Evolutionary conservation across 2,113 vertebrate species (phyloP), one percentile per base, ranked within the genome.

Genomic region (Danionella cerebrum): DNA sequence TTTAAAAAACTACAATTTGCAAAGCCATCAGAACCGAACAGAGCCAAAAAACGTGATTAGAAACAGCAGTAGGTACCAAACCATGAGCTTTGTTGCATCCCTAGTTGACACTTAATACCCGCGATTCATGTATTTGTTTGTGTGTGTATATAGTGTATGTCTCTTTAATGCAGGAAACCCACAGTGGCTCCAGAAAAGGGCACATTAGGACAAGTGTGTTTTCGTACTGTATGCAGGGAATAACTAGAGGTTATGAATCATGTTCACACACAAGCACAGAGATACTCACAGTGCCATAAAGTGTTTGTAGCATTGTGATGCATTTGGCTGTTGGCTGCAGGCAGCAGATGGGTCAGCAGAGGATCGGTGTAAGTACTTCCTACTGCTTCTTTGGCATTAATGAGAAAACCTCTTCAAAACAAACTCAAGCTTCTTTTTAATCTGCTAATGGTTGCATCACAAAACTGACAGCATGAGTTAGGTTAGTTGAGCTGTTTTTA

Each of bases 301-400:
- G 54, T 50, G 42, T 14, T 48, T 31, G 45, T 52, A 31, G 14
- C 58, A 42, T 41, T 38, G 53, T 59, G 42, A 48, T 68, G 39
- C 33, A 38, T 47, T 36, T 45, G 35, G 66, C 41, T 50, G 54
- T 69, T 50, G 33, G 53, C 53, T 48, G 66, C 14, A 58, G 63
- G 51, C 48, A 55, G 50, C 65, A 67, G 53, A 58, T 58, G 47
- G 54, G 45, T 69, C 67, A 69, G 59, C 29, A 48, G 18, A 64
- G 18, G 59, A 64, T 64, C 16, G 27, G 29, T 36, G 29, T 48
- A 48, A 47, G 41, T 44, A 63, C 18, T 63, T 63, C 59, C 42
- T 63, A 45, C 13, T 14, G 39, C 57, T 31, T 21, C 57, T 44
- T 16, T 0, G 6, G 25, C 57, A 60, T 29, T 60, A 58, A 58